Conservation (phyloP, 2,888 invertebrate genomes). For the Eupithecia tripunctaria region DNA sequence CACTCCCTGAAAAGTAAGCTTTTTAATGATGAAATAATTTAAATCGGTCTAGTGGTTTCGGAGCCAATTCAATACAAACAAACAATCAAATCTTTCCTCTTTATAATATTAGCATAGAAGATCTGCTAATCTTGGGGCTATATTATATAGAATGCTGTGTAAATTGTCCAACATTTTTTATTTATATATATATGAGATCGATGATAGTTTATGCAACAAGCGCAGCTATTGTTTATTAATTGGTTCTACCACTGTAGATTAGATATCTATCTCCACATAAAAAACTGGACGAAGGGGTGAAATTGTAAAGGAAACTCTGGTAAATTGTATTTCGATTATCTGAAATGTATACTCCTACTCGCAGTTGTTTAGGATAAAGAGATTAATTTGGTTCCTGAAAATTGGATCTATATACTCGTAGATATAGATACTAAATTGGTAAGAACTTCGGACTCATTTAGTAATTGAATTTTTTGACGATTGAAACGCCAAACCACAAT, state of each 20-base stretch:
- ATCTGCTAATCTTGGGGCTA: no score
- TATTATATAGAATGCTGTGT: no score
- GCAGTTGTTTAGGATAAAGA: not conserved
- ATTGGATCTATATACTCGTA: not conserved
- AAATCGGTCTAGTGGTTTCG: no score
- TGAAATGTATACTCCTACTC: not conserved
- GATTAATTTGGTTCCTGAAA: not conserved
- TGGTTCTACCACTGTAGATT: conserved; percentile 55
- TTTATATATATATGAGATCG: conserved; percentile 69
- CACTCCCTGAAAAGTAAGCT: no score
- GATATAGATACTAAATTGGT: not conserved
- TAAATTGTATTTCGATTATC: not conserved
- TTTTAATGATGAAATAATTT: no score
- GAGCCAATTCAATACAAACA: no score
- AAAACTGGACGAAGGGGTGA: not conserved
- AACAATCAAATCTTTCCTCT: no score
- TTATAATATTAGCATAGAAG: no score
- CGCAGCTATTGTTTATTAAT: conserved; percentile 63
- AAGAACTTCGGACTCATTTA: not conserved
- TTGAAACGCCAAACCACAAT: not conserved
- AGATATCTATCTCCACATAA: conserved; percentile 39
- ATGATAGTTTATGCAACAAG: conserved; percentile 67
- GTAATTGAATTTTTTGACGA: not conserved
- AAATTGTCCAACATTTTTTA: no score
- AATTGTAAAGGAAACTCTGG: not conserved